These are phyloP conservation scores for Sarcophaga bullata DNA, from an alignment of 1,140 invertebrate species.

Conservation along the genomic window DNA sequence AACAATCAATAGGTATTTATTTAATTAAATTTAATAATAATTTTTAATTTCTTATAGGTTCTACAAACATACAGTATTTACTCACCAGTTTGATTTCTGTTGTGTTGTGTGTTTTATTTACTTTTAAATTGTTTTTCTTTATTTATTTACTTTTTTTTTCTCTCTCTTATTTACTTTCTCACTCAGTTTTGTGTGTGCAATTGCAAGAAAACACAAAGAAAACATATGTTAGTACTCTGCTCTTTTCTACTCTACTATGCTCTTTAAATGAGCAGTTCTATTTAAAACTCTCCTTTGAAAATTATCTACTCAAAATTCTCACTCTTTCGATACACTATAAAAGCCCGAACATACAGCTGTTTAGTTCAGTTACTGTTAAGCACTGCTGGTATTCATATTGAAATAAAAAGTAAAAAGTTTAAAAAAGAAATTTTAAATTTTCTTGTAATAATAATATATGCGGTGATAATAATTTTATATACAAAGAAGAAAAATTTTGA, in stretches of 20 bases:
- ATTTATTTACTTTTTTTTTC: neutral
- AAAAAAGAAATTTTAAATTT: conserved; percentile 6
- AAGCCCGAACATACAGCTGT: conserved; percentile 25
- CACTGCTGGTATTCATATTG: conserved; percentile 36
- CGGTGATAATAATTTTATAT: conserved; percentile 36
- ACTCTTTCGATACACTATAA: conserved; percentile 20
- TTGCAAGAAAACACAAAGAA: neutral
- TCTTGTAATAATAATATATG: neutral
- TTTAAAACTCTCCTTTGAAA: neutral
- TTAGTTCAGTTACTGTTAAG: conserved; percentile 34
- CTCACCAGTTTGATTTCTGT: no score
- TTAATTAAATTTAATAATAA: no score
- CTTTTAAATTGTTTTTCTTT: neutral
- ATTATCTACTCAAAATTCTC: neutral
- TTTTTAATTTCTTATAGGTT: no score
- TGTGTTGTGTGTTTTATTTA: no score
- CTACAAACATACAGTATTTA: no score
- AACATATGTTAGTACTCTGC: neutral
- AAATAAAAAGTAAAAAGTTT: neutral
- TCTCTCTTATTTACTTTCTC: no score
- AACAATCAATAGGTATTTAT: no score
- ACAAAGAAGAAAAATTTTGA: neutral
- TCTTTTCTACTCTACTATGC: neutral
- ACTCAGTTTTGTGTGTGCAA: neutral
- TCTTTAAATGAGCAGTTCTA: neutral